Base-by-base conservation (phyloP, 2,888 invertebrate genomes). In the Stenichneumon culpator region DNA sequence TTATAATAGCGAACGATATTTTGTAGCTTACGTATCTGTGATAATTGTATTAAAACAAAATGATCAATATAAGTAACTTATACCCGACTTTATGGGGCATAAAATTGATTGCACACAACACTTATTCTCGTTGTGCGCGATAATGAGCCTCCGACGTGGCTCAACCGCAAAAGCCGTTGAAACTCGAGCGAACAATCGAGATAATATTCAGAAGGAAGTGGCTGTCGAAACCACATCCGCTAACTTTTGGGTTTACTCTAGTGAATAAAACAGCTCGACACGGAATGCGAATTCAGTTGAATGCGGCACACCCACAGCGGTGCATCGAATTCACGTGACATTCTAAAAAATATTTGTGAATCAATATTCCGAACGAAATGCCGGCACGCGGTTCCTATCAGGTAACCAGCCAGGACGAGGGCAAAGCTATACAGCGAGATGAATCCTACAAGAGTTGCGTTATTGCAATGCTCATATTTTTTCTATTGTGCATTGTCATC, bases 1-100 rank as follows among this genome's bases (percentile, higher is more conserved):
- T 93, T 92, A 89, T 89, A 90, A 89, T 90, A 90, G 90, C 88
- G 87, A 92, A 91, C 88, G 89, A 89, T 93, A 92, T 91, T 93
- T 93, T 93, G 91, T 93, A 93, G 93, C 89, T 93, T 93, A 93
- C 92, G 91, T 93, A 93, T 93, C 93, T 93, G 93, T 93, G 93
- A 93, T 93, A 93, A 92, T 90, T 91, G 91, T 93, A 93, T 91
- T 92, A 91, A 91, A 92, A 90, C 90, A 84, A 87, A 19, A 77
- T 67, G 9, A 83, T 88, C 86, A 88, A 89, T 89, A 90, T 90
- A 91, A 91, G 90, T 91, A 92, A 92, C 90, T 92, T 92, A 92
- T 92, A 91, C 86, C 79, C 86, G 79, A 79, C 87, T 88, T 83
- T 74, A 75, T 57, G 57, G 70, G 54, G 50, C 14, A 11, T 50